These are phyloP conservation scores for Notolabrus celidotus DNA, from an alignment of 2,797 vertebrate species.

Conservation along the genomic window DNA sequence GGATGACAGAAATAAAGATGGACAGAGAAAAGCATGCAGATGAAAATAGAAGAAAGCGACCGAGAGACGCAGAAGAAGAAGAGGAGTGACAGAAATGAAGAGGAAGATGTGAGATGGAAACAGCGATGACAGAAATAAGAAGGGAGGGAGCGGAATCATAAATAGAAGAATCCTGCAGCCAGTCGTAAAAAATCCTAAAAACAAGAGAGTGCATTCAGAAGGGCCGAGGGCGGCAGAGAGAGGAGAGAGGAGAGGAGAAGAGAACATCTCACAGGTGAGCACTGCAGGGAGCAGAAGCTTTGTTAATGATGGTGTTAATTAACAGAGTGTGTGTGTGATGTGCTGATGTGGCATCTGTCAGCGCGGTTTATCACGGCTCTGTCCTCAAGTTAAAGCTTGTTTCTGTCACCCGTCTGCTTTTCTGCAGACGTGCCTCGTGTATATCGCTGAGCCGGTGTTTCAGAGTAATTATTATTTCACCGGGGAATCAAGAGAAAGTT, in stretches of 20 bases:
- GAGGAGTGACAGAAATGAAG: background rate
- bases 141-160: background rate
- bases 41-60: background rate
- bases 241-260: background rate
- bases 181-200: background rate
- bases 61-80: background rate
- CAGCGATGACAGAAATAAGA: background rate
- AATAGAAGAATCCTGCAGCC: background rate
- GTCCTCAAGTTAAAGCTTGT: background rate
- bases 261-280: constrained; percentile 25
- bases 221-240: background rate
- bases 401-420: background rate
- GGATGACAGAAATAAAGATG: constrained; percentile 22
- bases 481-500: no score
- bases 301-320: constrained; percentile 38
- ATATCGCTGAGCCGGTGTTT: background rate
- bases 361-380: background rate
- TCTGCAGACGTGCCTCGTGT: background rate
- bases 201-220: background rate
- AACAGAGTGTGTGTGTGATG: constrained; percentile 22
- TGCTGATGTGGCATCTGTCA: constrained; percentile 41
- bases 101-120: constrained; percentile 1
- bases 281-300: constrained; percentile 3
- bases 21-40: constrained; percentile 12
- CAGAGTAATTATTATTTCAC: background rate